Evolutionary conservation across 1,140 invertebrate species (phyloP), one percentile per base, ranked within the genome.

Genomic region (Mycetomoellerius zeteki): DNA sequence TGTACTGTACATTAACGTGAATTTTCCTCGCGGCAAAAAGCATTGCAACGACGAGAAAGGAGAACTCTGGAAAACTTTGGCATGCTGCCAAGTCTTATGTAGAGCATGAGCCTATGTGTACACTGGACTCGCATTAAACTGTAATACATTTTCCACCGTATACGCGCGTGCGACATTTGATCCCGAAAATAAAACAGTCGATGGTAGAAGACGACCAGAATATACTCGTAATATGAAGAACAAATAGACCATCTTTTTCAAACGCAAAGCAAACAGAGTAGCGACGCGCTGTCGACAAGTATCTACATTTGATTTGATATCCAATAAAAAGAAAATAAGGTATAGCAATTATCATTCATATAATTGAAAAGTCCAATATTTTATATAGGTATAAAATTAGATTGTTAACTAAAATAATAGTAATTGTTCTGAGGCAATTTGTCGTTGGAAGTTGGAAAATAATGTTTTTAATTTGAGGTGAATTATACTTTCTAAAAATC

Each of bases 171-270:
- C 62, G 85, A 67, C 72, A 89, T 50, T 90, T 72, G 85, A 89
- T 87, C 71, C 65, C 43, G 30, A 88, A 62, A 85, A 60, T 75
- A 75, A 82, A 90, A 89, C 85, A 85, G 89, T 69, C 69, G 54
- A 21, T 54, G 67, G 19, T 82, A n/a, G 69, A 75, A 75, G 37
- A 84, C 37, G 80, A 71, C 50, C 16, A 24, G 54, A 43, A 75
- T 75, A 37, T 62, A 84, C 69, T 87, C 54, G 85, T 89, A 89
- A 89, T 80, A 69, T 50, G 30, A 64, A 72, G 85, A 67, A 84
- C 85, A 88, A 84, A 67, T 78, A 73, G 50, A 80, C 47, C 50
- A 50, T 56, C 37, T 73, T 56, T 86, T 50, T 81, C 52, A 78
- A 52, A 58, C 50, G 52, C 8, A 52, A 54, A 64, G 60, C 30